These are phyloP conservation scores for Psettodes erumei DNA, from an alignment of 2,113 vertebrate genomes.

Conservation along the genomic window DNA sequence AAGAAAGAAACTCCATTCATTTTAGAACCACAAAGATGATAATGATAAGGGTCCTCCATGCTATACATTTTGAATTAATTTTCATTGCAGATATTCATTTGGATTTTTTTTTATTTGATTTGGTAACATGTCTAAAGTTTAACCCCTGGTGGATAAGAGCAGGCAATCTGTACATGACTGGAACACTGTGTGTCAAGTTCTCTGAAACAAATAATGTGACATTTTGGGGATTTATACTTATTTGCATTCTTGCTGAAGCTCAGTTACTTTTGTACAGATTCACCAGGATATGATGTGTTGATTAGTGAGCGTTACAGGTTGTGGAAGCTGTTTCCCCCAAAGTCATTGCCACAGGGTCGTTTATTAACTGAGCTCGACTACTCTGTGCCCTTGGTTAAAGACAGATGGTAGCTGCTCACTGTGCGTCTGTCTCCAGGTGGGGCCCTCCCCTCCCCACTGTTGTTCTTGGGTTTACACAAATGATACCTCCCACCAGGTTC, in stretches of 20 bases:
- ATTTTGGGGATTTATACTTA: not conserved
- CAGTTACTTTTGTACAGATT: not conserved
- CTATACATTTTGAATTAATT: not conserved
- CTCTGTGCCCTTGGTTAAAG: not conserved
- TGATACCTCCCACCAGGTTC: conserved; percentile 46
- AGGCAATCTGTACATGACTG: not conserved
- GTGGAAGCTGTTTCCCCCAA: not conserved
- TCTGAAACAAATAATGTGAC: not conserved
- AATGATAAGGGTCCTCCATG: no score
- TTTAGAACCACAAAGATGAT: no score
- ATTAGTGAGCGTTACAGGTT: not conserved
- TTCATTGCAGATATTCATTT: no score
- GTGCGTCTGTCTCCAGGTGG: conserved; percentile 48
- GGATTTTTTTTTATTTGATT: no score
- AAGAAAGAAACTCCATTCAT: no score
- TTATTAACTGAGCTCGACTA: conserved; percentile 23
- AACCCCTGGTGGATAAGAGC: no score
- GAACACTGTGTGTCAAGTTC: not conserved
- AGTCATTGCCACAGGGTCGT: conserved; percentile 17
- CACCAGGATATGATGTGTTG: not conserved
- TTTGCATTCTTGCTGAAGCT: not conserved
- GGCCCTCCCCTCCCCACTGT: conserved; percentile 27
- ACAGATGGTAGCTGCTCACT: conserved; percentile 57
- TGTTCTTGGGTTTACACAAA: conserved; percentile 50
- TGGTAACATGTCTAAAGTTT: no score